phyloP scores from a whole-genome alignment of 2,113 vertebrate species.

The Channa maculata region DNA sequence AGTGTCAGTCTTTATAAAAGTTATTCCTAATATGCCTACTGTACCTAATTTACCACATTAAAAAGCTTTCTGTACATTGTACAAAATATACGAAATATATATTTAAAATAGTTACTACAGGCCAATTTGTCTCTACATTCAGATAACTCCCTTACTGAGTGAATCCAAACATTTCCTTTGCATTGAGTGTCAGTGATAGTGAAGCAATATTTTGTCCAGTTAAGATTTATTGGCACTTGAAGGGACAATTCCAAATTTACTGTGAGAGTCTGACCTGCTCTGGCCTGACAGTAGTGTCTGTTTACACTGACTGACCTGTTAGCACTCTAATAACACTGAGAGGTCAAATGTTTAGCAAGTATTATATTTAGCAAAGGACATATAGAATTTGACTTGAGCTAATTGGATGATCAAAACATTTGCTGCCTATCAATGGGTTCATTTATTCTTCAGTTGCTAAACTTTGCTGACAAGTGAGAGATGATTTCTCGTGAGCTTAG shows the following conservation, averaged over 20 bases:
- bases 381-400: not conserved
- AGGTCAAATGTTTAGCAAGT: no score
- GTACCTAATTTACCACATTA: no score
- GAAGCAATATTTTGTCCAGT: constrained; percentile 19
- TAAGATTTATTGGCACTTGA: constrained; percentile 76
- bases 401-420: not conserved
- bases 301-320: not conserved
- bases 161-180: constrained; percentile 13
- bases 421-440: not conserved
- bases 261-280: constrained; percentile 11
- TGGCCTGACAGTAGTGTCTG: constrained; percentile 20
- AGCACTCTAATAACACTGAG: not conserved
- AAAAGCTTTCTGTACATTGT: no score
- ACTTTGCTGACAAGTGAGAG: not conserved
- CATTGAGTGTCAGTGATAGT: constrained; percentile 18
- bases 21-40: not conserved
- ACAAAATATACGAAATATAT: no score
- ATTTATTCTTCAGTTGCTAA: constrained; percentile 1
- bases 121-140: not conserved
- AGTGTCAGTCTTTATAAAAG: not conserved
- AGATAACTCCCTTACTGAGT: not conserved
- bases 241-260: constrained; percentile 36
- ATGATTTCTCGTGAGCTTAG: not conserved
- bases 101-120: not conserved
- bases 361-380: not conserved